Evolutionary conservation across 92 coral and sea anemone species (phyloP).

Genomic region (Zoanthus sansibaricus): DNA sequence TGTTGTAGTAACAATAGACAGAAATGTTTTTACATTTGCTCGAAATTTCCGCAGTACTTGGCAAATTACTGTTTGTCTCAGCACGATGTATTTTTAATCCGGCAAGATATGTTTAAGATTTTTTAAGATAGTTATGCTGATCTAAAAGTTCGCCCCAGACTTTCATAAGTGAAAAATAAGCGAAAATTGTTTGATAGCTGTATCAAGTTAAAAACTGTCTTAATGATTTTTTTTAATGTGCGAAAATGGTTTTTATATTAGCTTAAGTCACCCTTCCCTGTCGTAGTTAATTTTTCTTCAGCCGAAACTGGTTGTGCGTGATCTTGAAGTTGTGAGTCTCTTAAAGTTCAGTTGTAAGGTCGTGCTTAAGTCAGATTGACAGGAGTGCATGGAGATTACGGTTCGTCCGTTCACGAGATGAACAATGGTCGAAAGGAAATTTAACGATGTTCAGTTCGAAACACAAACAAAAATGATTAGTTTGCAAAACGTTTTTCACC

Average conservation of each 20-base stretch:
- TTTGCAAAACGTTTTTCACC: background rate
- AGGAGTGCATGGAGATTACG: background rate
- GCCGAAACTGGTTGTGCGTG: background rate
- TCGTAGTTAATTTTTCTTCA: background rate
- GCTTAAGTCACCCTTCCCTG: too few relatives aligned
- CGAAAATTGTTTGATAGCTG: background rate
- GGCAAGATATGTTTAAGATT: slow-evolving; percentile 4
- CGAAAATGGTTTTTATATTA: too few relatives aligned
- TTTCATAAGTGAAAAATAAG: background rate
- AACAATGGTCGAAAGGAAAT: background rate
- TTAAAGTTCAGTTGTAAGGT: background rate
- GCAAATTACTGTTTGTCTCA: background rate
- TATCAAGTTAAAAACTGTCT: too few relatives aligned
- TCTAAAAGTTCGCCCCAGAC: background rate
- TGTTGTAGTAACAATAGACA: background rate
- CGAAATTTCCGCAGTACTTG: background rate
- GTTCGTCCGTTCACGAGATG: background rate
- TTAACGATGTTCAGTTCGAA: background rate
- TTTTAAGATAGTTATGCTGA: background rate
- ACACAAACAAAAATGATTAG: background rate
- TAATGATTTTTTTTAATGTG: too few relatives aligned
- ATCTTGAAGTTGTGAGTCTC: background rate
- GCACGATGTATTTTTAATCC: background rate
- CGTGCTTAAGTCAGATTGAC: background rate
- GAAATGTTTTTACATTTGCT: background rate